Evolutionary conservation across 1,140 invertebrate genomes (phyloP), one percentile per base, ranked within the genome.

Genomic region (Wiebesia pumilae): DNA sequence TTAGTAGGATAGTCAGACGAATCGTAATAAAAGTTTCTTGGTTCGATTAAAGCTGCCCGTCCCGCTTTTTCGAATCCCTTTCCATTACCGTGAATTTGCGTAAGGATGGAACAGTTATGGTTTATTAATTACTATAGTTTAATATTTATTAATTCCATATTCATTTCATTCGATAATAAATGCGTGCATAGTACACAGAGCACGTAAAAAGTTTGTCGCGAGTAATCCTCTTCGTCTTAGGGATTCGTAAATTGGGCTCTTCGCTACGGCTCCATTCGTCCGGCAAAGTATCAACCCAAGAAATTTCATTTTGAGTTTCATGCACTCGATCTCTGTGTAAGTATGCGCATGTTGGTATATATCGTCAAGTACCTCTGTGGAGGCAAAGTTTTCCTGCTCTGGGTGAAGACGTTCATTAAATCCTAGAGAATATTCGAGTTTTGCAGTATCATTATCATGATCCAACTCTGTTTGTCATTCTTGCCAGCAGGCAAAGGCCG

Each of bases 341-440:
- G 10, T 21, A 71, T 4, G 19, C 38, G 24, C 38, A 75, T 14
- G 71, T 27, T 38, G 38, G 38, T 43, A 35, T 35, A n/a, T n/a
- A n/a, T 58, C 35, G 47, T 79, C n/a, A 10, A 54, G 3, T 58
- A 35, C 14, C n/a, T 83, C 19, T n/a, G 38, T 19, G 35, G 2
- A 30, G 27, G 24, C 51, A 71, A 83, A 75, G 24, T 77, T 83
- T 75, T 43, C 21, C 71, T n/a, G 3, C 30, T 21, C 54, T n/a
- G 35, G 78, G 47, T 47, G 30, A 85, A 87, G 86, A 84, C 82
- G 82, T 87, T 87, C 86, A 84, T 87, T 87, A 87, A 84, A 87
- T 87, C 67, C 86, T 87, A 51, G 77, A 81, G 82, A 40, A 80
- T 81, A 65, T 30, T 69, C 40, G 78, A 87, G 78, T 87, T 87